These are phyloP conservation scores for Tachysurus fulvidraco DNA, from an alignment of 2,113 vertebrate species.

Conservation along the genomic window DNA sequence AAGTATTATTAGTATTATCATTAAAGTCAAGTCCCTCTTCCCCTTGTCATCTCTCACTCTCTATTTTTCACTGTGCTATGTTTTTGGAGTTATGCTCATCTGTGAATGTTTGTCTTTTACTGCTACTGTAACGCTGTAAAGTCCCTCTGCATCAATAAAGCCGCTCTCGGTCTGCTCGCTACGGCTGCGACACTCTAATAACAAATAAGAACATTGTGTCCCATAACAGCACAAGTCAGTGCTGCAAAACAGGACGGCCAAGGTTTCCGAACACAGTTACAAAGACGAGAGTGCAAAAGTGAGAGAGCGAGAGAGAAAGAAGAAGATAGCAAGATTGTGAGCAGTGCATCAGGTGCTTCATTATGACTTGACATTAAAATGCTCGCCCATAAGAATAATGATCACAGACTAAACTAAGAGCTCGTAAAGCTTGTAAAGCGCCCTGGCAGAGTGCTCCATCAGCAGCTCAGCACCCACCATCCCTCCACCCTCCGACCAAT, in stretches of 20 bases:
- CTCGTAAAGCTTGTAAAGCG: conserved; percentile 38
- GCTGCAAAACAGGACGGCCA: not conserved
- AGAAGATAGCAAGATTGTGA: not conserved
- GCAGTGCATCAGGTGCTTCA: conserved; percentile 34
- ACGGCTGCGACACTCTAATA: not conserved
- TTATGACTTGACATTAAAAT: conserved; percentile 38
- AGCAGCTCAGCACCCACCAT: conserved; percentile 20
- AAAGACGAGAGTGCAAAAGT: not conserved
- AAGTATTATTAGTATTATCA: too few relatives aligned
- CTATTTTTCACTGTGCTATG: not conserved
- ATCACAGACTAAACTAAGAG: conserved; percentile 18
- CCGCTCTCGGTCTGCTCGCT: not conserved
- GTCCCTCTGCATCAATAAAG: not conserved
- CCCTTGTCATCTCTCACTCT: not conserved
- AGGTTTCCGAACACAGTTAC: conserved; percentile 32
- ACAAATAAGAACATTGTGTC: conserved; percentile 4
- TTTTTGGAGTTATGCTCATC: not conserved
- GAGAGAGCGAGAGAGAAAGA: conserved; percentile 13
- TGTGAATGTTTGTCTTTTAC: not conserved
- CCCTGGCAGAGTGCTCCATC: conserved; percentile 13
- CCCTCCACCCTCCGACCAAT: conserved; percentile 20
- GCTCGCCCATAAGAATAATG: conserved; percentile 39
- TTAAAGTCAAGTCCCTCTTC: too few relatives aligned
- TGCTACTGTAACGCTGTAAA: too few relatives aligned
- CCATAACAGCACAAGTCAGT: not conserved